Evolutionary conservation across 2,113 vertebrate species (phyloP), one percentile per base, ranked within the genome.

Genomic region (Poeciliopsis turrubarensis): DNA sequence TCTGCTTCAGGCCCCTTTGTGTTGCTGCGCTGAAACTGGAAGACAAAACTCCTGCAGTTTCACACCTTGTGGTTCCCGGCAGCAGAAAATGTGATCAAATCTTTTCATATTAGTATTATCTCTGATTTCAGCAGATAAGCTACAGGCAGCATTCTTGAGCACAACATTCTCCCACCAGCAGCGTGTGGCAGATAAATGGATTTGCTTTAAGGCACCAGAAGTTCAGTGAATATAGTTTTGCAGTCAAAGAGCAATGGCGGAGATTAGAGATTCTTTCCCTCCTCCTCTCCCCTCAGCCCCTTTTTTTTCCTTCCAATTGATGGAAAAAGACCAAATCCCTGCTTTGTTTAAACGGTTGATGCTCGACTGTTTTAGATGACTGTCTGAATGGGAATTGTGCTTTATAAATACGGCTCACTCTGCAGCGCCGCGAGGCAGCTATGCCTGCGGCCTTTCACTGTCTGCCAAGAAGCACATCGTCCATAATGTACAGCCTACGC

Each of bases 351-450:
- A 72, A 22, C 12, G 17, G 70, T 34, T 71, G 32, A 71, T n/a
- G 54, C 69, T 71, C 27, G 1, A 19, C 32, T 72, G 31, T 34
- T 13, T 26, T 62, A 72, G 57, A 72, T 72, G 41, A 26, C 15
- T 32, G n/a, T 26, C 32, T 72, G 70, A 39, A 72, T 72, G 70
- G 26, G 70, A 60, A 61, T 72, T 27, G 32, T 61, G 5, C 70
- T 32, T 27, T 6, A 39, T 39, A 17, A 39, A 72, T 41, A 30
- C 37, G 41, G 34, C 32, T 61, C 19, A 34, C n/a, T 62, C 26
- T 41, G n/a, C 32, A 62, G n/a, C 4, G 61, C 64, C 64, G 66
- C 1, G 25, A 73, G 62, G 62, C 72, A 54, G 44, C 62, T 8
- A 41, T 12, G 61, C 72, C 41, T 47, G 25, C 29, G 47, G 64